Base-by-base conservation (phyloP, 2,888 invertebrate species). In the Thalpophila matura region DNA sequence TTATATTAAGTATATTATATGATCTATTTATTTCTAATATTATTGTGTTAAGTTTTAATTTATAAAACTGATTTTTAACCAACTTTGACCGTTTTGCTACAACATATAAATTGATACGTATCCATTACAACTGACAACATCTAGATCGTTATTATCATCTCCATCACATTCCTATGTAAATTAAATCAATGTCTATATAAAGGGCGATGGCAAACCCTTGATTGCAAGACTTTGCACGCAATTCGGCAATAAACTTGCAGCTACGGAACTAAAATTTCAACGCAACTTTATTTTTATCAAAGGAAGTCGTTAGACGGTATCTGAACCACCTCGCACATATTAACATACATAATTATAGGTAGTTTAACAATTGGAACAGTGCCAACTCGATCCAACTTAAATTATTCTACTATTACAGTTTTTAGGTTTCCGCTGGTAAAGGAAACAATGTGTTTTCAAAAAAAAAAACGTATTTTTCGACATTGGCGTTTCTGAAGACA, bases 261-360 rank as follows among this genome's bases (percentile, higher is more conserved):
- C 89, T 88, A 90, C 92, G 94, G 93, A 94, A 93, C 94, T 93
- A 85, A 94, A 94, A 93, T 94, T 94, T 94, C 94, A 94, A 93
- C 94, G 93, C 94, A 94, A 93, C 93, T 93, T 93, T 92, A 93
- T 94, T 93, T 94, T 93, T 93, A 93, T 93, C 92, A 89, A 86
- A 91, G 94, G 93, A 94, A 94, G 94, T 94, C 93, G 94, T 94
- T 94, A 94, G 93, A 91, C 92, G 91, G 79, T 94, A 94, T 94
- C 94, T 92, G 90, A 89, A 88, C 91, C 89, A 90, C 91, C 92
- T 92, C 90, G 91, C 89, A 87, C 90, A 84, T 93, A 94, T 94
- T 94, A 94, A 91, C 94, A 94, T 94, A 93, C 92, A 93, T 94
- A 94, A 94, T 94, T 94, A 92, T 92, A 92, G 94, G 92, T 90